Conservation (phyloP, 2,888 invertebrate species). For the Parnassius smintheus region DNA sequence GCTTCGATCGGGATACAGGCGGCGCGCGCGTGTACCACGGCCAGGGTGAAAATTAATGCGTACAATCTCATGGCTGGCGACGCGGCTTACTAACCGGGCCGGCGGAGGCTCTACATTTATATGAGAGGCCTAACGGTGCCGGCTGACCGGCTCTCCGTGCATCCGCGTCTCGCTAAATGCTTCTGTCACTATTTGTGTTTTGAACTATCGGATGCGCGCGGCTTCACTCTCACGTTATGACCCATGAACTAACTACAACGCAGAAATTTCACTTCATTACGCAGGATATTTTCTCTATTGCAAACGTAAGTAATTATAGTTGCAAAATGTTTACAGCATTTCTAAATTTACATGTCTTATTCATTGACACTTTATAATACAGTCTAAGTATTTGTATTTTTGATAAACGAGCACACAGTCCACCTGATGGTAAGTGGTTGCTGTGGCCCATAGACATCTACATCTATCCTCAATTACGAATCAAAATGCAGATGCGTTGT, state of each 20-base stretch:
- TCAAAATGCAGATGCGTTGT: no score
- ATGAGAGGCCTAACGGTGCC: conserved; percentile 66
- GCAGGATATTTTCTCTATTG: conserved; percentile 9
- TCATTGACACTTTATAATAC: no score
- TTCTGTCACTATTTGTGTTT: conserved; percentile 68
- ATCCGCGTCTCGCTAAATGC: conserved; percentile 52
- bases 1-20: conserved; percentile 39
- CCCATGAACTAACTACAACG: conserved; percentile 29
- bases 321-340: no score
- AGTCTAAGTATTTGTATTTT: no score
- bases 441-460: no score
- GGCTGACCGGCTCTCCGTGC: conserved; percentile 41
- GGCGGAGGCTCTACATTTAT: conserved; percentile 58
- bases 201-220: conserved; percentile 42
- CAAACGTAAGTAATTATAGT: not conserved
- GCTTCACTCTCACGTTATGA: conserved; percentile 36
- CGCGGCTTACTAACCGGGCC: conserved; percentile 52
- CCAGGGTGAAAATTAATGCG: conserved; percentile 56
- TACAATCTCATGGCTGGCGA: conserved; percentile 62
- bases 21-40: conserved; percentile 55
- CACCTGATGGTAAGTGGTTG: no score
- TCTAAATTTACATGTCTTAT: no score
- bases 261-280: conserved; percentile 19
- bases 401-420: no score
- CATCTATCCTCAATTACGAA: no score